These are phyloP conservation scores for Melieria omissa DNA, from an alignment of 2,888 invertebrate genomes.

Conservation along the genomic window DNA sequence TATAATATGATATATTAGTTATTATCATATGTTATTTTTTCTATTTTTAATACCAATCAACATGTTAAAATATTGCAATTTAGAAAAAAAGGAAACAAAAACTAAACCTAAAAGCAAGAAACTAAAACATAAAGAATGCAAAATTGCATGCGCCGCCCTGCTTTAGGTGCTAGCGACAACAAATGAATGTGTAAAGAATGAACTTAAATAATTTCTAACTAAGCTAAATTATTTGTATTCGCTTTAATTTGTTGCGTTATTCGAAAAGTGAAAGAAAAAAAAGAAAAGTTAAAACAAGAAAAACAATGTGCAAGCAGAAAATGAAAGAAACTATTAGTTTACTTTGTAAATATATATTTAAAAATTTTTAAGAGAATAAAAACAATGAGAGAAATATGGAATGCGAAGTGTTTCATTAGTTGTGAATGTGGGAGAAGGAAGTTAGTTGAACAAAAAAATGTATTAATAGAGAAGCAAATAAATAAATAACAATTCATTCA, in stretches of 20 bases:
- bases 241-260: constrained; percentile 29
- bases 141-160: no score
- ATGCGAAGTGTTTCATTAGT: no score
- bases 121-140: background rate
- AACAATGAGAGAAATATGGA: constrained; percentile 18
- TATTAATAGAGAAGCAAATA: no score
- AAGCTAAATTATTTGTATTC: constrained; percentile 27
- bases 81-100: background rate
- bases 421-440: no score
- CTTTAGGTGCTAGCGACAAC: no score
- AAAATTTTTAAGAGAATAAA: constrained; percentile 32
- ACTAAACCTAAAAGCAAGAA: background rate
- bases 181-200: constrained; percentile 13
- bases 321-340: constrained; percentile 27
- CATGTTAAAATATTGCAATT: constrained; percentile 7
- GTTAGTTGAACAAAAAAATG: no score
- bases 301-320: constrained; percentile 20
- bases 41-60: constrained; percentile 12
- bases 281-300: background rate
- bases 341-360: constrained; percentile 28
- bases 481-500: no score
- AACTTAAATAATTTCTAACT: constrained; percentile 16
- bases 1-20: background rate
- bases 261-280: constrained; percentile 2
- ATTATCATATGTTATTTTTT: constrained; percentile 18